Evolutionary conservation across 2,113 vertebrate genomes (phyloP).

Genomic region (Boulengeromyrus knoepffleri): DNA sequence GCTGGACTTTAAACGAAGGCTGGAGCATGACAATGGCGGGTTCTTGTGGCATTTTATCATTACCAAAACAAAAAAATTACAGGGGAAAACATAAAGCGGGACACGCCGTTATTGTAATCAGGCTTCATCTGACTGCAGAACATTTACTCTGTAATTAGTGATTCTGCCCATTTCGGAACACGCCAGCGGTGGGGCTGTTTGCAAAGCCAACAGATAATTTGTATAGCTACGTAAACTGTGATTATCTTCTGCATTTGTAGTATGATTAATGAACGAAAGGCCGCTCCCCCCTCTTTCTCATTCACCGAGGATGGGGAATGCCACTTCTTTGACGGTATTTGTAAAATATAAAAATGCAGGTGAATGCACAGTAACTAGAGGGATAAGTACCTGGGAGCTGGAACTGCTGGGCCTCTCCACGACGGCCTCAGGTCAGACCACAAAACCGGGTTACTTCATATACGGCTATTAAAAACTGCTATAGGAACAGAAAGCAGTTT

Average conservation of each 20-base stretch:
- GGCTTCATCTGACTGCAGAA: background rate
- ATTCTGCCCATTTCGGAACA: background rate
- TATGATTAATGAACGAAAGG: background rate
- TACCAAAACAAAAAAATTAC: background rate
- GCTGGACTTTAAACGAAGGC: background rate
- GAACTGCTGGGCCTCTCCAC: background rate
- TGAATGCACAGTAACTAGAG: background rate
- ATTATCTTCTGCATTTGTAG: background rate
- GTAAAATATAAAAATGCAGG: background rate
- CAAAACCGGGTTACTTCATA: background rate
- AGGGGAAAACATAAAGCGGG: background rate
- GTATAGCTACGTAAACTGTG: background rate
- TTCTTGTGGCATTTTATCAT: background rate
- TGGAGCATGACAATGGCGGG: background rate
- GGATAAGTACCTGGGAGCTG: background rate
- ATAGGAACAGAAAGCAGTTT: background rate
- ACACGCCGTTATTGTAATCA: background rate
- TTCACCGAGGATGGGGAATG: background rate
- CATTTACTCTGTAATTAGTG: background rate
- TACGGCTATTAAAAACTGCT: background rate
- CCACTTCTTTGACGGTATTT: background rate
- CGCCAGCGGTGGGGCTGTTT: background rate
- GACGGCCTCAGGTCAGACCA: background rate
- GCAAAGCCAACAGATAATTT: background rate
- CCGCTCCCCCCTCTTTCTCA: background rate